A percentile compares a stretch with the other conserved stretches of the same genome.
These are phyloP conservation scores for Xenops minutus DNA, from an alignment of 2,797 vertebrate species.

Conservation along the genomic window DNA sequence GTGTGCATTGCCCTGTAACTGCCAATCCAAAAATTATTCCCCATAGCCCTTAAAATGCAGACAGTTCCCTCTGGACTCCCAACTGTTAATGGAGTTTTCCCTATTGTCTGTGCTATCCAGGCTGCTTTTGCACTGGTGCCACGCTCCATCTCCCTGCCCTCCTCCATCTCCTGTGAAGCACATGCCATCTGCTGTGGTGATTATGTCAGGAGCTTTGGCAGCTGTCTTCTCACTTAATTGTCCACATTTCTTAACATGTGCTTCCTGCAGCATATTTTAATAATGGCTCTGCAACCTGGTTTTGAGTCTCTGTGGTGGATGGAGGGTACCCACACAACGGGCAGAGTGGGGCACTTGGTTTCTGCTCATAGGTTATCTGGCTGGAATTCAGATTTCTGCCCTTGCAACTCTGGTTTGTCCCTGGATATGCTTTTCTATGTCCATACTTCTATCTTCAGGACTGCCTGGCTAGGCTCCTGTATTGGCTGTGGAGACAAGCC, in stretches of 20 bases:
- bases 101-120: not conserved
- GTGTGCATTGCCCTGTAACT: not conserved
- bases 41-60: not conserved
- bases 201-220: constrained; percentile 78
- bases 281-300: not conserved
- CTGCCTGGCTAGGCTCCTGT: not conserved
- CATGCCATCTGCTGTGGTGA: constrained; percentile 83
- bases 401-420: not conserved
- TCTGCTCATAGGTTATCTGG: not conserved
- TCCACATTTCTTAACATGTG: constrained; percentile 50
- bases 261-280: not conserved
- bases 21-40: not conserved
- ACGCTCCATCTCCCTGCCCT: not conserved
- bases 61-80: not conserved
- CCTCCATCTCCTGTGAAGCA: not conserved
- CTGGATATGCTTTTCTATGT: not conserved
- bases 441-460: not conserved
- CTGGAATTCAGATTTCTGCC: not conserved
- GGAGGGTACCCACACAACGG: not conserved
- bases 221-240: constrained; percentile 81
- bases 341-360: accelerated
- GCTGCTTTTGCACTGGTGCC: not conserved
- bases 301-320: not conserved
- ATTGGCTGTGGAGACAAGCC: not conserved
- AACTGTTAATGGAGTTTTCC: not conserved